A percentile compares a stretch with the other conserved stretches of the same genome.
These are phyloP conservation scores for Onthophagus sagittarius DNA, from an alignment of 2,888 invertebrate species.

Conservation along the genomic window DNA sequence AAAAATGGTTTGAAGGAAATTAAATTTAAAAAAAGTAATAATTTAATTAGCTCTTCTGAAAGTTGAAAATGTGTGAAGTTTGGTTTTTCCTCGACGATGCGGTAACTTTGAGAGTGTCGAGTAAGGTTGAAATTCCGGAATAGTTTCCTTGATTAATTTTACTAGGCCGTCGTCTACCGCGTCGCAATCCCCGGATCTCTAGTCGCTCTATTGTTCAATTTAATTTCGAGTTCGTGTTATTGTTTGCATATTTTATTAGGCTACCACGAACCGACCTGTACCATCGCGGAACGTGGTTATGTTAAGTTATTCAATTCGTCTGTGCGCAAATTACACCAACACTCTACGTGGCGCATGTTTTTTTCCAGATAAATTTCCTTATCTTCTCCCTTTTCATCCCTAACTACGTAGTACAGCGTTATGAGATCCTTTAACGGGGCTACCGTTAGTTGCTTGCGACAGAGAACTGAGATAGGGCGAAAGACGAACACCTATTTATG, in stretches of 20 bases:
- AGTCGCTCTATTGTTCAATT: slow-evolving; percentile 18
- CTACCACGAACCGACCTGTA: not conserved
- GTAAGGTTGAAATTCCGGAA: slow-evolving; percentile 33
- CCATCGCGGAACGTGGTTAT: not conserved
- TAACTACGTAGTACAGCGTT: not conserved
- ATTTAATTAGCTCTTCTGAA: no score
- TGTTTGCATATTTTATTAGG: slow-evolving; percentile 23
- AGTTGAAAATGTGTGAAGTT: no score
- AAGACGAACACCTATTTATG: not conserved
- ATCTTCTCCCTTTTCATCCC: not conserved
- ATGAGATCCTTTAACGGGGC: not conserved
- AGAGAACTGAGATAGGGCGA: not conserved
- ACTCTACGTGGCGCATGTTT: not conserved
- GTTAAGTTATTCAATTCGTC: not conserved
- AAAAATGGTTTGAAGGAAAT: no score
- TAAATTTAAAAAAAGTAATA: no score
- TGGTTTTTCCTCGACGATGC: not conserved
- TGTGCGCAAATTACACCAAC: not conserved
- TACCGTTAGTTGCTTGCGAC: not conserved
- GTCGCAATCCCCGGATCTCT: not conserved
- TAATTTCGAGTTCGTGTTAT: slow-evolving; percentile 20
- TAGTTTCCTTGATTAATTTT: slow-evolving; percentile 39
- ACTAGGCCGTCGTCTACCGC: slow-evolving; percentile 16
- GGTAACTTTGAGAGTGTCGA: not conserved
- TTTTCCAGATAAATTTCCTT: not conserved